Evolutionary conservation across 2,113 vertebrate species (phyloP).

Genomic region (Chionis minor): DNA sequence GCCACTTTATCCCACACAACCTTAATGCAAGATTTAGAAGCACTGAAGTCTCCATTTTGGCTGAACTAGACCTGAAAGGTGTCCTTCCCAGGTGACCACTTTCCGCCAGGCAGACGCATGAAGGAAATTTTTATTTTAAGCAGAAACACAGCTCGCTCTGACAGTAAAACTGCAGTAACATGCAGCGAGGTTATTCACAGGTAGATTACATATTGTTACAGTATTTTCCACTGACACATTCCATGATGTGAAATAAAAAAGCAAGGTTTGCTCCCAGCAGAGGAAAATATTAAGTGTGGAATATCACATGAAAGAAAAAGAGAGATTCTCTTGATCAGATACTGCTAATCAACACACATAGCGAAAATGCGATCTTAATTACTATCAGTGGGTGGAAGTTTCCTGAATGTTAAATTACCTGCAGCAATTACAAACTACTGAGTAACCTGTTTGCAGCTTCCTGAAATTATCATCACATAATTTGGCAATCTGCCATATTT

Average conservation of each 20-base stretch:
- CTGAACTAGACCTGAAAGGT: not conserved
- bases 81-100: not conserved
- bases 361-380: constrained; percentile 41
- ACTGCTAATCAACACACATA: constrained; percentile 28
- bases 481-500: constrained; percentile 63
- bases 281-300: constrained; percentile 3
- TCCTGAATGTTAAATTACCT: constrained; percentile 64
- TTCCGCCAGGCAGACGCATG: not conserved
- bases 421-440: constrained; percentile 45
- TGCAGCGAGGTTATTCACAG: not conserved
- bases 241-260: not conserved
- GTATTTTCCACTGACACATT: not conserved
- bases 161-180: not conserved
- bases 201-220: not conserved
- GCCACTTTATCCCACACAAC: not conserved
- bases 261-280: not conserved
- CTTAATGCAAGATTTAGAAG: not conserved
- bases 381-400: constrained; percentile 57
- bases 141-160: not conserved
- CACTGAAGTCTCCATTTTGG: not conserved
- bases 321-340: constrained; percentile 17
- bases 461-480: constrained; percentile 58
- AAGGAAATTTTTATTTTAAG: not conserved
- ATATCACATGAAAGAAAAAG: not conserved
- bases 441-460: constrained; percentile 60